These are phyloP conservation scores for Ornithoptera alexandrae DNA, from an alignment of 2,888 invertebrate genomes.

Conservation along the genomic window DNA sequence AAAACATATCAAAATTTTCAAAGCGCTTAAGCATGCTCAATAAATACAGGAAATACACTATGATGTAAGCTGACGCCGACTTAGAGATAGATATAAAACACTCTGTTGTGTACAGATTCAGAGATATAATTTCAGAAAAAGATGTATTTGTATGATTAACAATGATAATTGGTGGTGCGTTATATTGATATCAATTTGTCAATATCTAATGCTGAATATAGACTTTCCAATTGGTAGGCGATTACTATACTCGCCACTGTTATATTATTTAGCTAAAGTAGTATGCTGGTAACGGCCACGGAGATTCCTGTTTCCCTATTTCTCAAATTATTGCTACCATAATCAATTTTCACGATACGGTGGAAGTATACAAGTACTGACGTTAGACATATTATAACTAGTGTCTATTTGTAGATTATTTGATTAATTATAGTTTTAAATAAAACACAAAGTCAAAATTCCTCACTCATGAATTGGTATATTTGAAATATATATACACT, in stretches of 20 bases:
- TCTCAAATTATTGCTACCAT: no score
- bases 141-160: background rate
- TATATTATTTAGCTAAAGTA: no score
- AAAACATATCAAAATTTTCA: background rate
- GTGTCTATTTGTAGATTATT: background rate
- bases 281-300: no score
- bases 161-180: background rate
- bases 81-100: background rate
- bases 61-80: constrained; percentile 7
- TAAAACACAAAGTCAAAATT: background rate
- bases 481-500: background rate
- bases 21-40: background rate
- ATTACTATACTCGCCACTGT: no score
- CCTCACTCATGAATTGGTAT: background rate
- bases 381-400: no score
- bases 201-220: no score
- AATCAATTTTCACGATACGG: no score
- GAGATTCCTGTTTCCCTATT: no score
- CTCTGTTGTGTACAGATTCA: background rate
- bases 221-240: no score
- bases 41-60: constrained; percentile 9
- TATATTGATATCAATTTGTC: background rate
- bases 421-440: background rate
- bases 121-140: background rate
- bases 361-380: no score